These are phyloP conservation scores for Melanocharis versteri DNA, from an alignment of 2,113 vertebrate genomes.

Conservation along the genomic window DNA sequence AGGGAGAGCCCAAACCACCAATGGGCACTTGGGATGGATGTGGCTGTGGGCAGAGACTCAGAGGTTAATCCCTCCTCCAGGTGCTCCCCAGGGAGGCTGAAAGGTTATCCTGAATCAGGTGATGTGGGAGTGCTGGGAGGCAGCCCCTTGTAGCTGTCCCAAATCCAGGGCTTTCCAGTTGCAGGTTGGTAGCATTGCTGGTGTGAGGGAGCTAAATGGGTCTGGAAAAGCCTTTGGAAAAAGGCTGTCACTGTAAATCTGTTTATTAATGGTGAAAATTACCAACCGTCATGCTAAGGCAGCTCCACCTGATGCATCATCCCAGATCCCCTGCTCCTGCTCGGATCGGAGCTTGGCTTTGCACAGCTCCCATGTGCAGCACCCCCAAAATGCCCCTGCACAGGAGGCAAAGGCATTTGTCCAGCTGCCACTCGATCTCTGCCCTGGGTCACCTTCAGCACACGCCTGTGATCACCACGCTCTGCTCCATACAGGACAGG, in stretches of 20 bases:
- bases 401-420: background rate
- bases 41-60: background rate
- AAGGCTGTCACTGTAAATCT: background rate
- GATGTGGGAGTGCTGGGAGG: background rate
- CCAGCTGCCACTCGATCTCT: background rate
- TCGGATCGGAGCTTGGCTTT: background rate
- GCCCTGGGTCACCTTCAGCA: background rate
- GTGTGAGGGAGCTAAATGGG: background rate
- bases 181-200: background rate
- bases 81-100: background rate
- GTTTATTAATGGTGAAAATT: background rate
- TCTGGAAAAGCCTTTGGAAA: background rate
- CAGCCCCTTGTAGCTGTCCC: background rate
- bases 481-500: background rate
- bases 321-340: background rate
- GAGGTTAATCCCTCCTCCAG: background rate
- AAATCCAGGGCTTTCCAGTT: background rate
- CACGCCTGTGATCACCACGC: accelerated
- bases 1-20: background rate
- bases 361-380: background rate
- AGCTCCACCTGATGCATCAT: background rate
- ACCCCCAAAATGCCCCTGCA: background rate
- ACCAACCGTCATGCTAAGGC: background rate
- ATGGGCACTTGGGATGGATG: accelerated
- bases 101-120: no score